Evolutionary conservation across 2,113 vertebrate species (phyloP).

Genomic region (Empidonax alnorum): DNA sequence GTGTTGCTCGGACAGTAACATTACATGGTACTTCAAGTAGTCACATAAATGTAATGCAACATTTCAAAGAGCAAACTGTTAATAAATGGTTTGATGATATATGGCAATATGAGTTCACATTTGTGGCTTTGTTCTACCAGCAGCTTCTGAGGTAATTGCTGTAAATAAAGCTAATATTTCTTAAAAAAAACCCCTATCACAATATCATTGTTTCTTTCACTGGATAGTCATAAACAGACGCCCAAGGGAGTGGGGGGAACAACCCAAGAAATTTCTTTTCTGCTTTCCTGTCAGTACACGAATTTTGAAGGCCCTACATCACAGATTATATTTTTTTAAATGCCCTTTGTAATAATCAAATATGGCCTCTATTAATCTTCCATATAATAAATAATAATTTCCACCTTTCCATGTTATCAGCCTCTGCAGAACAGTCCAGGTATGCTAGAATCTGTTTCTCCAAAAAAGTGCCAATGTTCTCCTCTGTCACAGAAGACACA

Average conservation of each 20-base stretch:
- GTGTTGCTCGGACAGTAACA: not conserved
- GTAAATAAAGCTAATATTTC: not conserved
- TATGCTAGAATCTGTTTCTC: conserved; percentile 83
- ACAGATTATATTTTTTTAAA: not conserved
- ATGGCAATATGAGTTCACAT: not conserved
- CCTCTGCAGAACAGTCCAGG: conserved; percentile 73
- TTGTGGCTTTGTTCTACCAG: not conserved
- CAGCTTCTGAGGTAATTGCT: not conserved
- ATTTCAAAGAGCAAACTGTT: not conserved
- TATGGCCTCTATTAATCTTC: not conserved
- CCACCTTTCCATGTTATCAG: conserved; percentile 81
- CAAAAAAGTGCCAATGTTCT: conserved; percentile 80
- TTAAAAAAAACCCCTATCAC: not conserved
- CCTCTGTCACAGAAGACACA: conserved; percentile 49
- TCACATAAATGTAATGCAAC: not conserved
- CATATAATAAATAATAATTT: conserved; percentile 4
- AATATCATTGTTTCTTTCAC: not conserved
- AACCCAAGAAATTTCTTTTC: not conserved
- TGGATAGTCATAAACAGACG: not conserved
- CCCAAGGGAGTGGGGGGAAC: fast-evolving
- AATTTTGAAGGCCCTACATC: not conserved
- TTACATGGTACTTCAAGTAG: not conserved
- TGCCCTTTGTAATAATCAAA: not conserved
- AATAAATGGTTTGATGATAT: not conserved
- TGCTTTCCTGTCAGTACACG: not conserved